phyloP scores from a whole-genome alignment of 2,113 vertebrate species.

The Triplophysa tibetana region DNA sequence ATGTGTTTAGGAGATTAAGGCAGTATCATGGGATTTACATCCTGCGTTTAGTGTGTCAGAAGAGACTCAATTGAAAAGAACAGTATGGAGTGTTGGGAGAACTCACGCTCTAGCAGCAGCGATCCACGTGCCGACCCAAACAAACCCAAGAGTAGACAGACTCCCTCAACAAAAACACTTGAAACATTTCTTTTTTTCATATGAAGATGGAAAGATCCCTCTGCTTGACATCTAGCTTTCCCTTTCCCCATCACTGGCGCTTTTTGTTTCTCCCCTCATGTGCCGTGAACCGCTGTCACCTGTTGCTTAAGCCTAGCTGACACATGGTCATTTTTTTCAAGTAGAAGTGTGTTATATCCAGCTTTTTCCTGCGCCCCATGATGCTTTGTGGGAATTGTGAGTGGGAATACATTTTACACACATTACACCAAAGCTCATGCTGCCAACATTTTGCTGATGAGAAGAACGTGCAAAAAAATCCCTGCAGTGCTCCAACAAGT shows the following conservation, averaged over 20 bases:
- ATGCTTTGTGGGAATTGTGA: too few species aligned
- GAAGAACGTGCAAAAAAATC: too few species aligned
- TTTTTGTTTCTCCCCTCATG: background rate
- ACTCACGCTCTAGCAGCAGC: conserved; percentile 2
- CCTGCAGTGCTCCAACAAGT: too few species aligned
- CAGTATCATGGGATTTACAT: background rate
- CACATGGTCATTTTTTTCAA: background rate
- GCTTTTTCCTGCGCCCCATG: too few species aligned
- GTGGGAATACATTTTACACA: too few species aligned
- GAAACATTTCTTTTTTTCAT: background rate
- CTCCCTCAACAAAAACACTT: background rate
- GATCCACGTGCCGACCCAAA: conserved; percentile 23
- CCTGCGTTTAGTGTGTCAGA: conserved; percentile 19
- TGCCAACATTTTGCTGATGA: too few species aligned
- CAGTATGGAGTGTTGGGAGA: conserved; percentile 5
- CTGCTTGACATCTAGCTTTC: background rate
- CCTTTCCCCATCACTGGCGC: background rate
- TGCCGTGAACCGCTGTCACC: background rate
- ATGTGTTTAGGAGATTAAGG: background rate
- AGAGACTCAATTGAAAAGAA: background rate
- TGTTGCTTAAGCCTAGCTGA: background rate
- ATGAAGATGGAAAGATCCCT: background rate
- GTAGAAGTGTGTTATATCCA: too few species aligned
- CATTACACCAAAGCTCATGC: too few species aligned
- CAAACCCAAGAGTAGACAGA: background rate